These are phyloP conservation scores for Onychomys leucogaster DNA, from an alignment of 2,797 vertebrate species.

Conservation along the genomic window DNA sequence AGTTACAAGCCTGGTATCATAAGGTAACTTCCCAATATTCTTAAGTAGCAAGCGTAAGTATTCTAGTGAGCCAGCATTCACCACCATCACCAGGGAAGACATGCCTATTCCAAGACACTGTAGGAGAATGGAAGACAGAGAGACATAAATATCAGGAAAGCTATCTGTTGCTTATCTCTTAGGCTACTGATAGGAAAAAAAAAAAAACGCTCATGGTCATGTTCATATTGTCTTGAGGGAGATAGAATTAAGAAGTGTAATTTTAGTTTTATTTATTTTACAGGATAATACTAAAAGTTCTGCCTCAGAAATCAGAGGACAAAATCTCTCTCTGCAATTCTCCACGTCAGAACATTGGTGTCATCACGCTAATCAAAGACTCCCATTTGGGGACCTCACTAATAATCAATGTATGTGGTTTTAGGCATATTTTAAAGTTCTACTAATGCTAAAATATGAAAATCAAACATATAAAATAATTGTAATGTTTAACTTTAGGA, in stretches of 20 bases:
- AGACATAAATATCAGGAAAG: not conserved
- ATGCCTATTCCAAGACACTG: not conserved
- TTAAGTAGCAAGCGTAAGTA: not conserved
- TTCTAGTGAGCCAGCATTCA: not conserved
- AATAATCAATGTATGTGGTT: not conserved
- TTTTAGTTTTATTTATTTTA: conserved; percentile 51
- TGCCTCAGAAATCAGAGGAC: conserved; percentile 4
- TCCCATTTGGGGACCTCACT: not conserved
- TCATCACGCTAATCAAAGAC: not conserved
- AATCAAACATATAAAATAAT: conserved; percentile 42
- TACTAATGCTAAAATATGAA: conserved; percentile 31
- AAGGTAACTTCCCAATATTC: not conserved
- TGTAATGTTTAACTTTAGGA: not conserved
- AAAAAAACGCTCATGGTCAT: conserved; percentile 22
- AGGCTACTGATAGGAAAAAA: not conserved
- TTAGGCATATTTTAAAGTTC: conserved; percentile 35
- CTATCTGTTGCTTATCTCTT: conserved; percentile 37
- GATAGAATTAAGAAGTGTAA: conserved; percentile 29
- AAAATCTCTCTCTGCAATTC: not conserved
- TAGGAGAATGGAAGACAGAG: not conserved
- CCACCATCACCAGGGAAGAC: not conserved
- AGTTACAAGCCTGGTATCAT: not conserved
- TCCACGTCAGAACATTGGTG: not conserved
- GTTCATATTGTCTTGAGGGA: not conserved
- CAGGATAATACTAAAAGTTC: not conserved